These are phyloP conservation scores for Hirtodrosophila cameraria DNA, from an alignment of 2,888 invertebrate genomes.

Conservation along the genomic window DNA sequence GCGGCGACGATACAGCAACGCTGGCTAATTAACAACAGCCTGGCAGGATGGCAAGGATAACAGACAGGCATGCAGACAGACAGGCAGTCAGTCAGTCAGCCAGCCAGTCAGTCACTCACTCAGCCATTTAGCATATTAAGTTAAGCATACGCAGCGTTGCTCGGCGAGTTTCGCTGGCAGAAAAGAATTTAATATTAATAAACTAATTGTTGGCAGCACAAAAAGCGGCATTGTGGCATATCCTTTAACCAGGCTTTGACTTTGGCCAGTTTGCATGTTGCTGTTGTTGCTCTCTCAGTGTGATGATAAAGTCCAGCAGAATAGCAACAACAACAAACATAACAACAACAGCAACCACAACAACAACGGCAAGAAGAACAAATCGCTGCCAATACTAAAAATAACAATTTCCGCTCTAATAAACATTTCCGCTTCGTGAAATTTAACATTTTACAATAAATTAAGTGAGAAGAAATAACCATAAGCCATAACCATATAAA, in stretches of 20 bases:
- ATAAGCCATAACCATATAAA: slow-evolving; percentile 60
- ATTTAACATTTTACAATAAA: slow-evolving; percentile 80
- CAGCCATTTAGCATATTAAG: slow-evolving; percentile 36
- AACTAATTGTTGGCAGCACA: slow-evolving; percentile 67
- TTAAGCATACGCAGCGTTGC: slow-evolving; percentile 52
- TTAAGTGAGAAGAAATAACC: slow-evolving; percentile 79
- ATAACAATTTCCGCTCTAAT: slow-evolving; percentile 80
- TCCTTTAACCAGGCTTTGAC: slow-evolving; percentile 23
- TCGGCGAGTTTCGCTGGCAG: slow-evolving; percentile 16
- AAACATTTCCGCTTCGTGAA: slow-evolving; percentile 80
- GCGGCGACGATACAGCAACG: slow-evolving; percentile 29
- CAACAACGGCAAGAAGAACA: slow-evolving; percentile 27
- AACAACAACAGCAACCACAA: slow-evolving; percentile 16
- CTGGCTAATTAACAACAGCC: slow-evolving; percentile 59
- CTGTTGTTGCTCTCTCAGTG: slow-evolving; percentile 24
- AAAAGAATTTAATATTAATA: slow-evolving; percentile 65
- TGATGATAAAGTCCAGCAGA: slow-evolving; percentile 9
- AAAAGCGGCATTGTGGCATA: slow-evolving; percentile 10
- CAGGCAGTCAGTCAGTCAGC: slow-evolving; percentile 15
- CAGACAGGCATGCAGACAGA: slow-evolving; percentile 1
- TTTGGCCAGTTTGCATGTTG: slow-evolving; percentile 25
- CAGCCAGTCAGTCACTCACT: not conserved
- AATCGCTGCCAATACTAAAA: slow-evolving; percentile 70
- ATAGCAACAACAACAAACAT: not conserved
- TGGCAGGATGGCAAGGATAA: slow-evolving; percentile 21